Evolutionary conservation across 2,888 invertebrate genomes (phyloP).

Genomic region (Epistrophe eligans): DNA sequence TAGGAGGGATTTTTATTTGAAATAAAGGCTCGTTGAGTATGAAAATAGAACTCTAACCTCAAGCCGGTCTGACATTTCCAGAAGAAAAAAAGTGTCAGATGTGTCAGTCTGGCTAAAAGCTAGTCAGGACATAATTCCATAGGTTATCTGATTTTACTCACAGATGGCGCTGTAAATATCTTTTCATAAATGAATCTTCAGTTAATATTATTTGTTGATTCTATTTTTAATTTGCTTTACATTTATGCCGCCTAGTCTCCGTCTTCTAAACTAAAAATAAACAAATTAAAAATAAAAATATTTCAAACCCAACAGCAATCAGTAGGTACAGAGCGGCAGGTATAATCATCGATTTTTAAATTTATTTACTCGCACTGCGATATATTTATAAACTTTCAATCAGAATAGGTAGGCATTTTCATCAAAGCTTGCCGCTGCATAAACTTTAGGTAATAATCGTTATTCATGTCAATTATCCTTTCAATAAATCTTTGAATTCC

Average conservation of each 20-base stretch:
- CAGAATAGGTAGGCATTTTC: conserved; percentile 10
- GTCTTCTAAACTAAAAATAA: not conserved
- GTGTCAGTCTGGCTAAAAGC: no score
- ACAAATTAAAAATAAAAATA: not conserved
- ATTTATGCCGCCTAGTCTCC: no score
- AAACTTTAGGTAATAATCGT: conserved; percentile 63
- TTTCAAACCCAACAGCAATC: not conserved
- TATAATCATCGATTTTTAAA: conserved; percentile 31
- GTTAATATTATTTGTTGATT: not conserved
- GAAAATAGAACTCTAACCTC: not conserved
- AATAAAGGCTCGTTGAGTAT: not conserved
- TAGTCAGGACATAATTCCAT: no score
- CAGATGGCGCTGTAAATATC: not conserved
- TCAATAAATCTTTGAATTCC: conserved; percentile 70
- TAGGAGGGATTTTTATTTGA: not conserved
- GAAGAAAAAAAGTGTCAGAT: no score
- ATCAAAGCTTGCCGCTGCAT: conserved; percentile 61
- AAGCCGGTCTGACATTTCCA: not conserved
- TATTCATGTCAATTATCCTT: conserved; percentile 73
- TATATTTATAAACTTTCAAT: conserved; percentile 38
- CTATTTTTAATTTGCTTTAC: not conserved
- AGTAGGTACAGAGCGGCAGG: no score
- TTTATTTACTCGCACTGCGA: conserved; percentile 6
- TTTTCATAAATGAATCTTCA: not conserved
- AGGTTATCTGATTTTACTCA: no score